Evolutionary conservation across 2,113 vertebrate genomes (phyloP), one percentile per base, ranked within the genome.

Genomic region (Mustela lutreola): DNA sequence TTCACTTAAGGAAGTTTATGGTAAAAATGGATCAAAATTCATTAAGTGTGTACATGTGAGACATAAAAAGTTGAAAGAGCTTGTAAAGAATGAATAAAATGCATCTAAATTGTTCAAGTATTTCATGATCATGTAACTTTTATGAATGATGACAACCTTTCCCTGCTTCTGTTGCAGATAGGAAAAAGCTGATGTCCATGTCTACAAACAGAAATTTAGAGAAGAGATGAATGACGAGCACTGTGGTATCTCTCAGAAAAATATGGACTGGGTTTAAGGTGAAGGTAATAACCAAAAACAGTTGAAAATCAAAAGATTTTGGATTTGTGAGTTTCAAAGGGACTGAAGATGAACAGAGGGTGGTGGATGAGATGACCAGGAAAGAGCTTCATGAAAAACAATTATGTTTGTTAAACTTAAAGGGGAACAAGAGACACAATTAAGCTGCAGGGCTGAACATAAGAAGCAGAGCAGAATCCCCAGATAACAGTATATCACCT

Each of bases 81-180:
- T 98, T 99, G 99, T 98, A 99, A 99, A 98, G 99, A 99, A 99
- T 99, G 99, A 99, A 99, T 97, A 99, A 99, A 98, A 99, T 99
- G 99, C 99, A 99, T 98, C 99, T 99, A 98, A 28, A 99, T 99
- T 98, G 99, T 99, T 99, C 99, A 99, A 99, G 99, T 99, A 96
- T 99, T 99, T 98, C 99, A 99, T 84, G 99, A 99, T 36, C 99
- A 99, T 99, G 99, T 96, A 99, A 99, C 98, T 99, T 99, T 0
- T 99, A 99, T 71, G 99, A 99, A 98, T 99, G 99, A 92, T 98
- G 99, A 65, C 99, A 99, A 97, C 99, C 99, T 56, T 63, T 63
- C n/a, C 89, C 18, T 96, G 99, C 83, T 89, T 93, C 99, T 93
- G 99, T 99, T 65, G 99, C 99, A 50, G 99, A 99, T 63, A 99